A percentile compares a stretch with the other conserved stretches of the same genome.
These are phyloP conservation scores for Coelopa pilipes DNA, from an alignment of 2,888 invertebrate genomes.

Conservation along the genomic window DNA sequence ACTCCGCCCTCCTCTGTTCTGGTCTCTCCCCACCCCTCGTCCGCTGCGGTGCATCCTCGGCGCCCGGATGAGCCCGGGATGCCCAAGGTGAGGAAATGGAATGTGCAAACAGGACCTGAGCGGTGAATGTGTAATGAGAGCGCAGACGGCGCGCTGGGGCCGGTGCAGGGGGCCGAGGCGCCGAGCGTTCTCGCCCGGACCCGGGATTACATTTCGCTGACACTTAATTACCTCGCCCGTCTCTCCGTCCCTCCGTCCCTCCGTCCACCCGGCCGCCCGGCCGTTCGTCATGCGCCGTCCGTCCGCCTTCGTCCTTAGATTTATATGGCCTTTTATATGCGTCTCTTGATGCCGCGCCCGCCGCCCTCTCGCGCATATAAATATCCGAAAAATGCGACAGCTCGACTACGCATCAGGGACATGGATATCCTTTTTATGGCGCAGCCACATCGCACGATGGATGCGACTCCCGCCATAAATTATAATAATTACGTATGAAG, in stretches of 20 bases:
- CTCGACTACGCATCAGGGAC: conserved; percentile 37
- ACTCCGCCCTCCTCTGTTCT: no score
- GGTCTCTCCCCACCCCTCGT: neutral
- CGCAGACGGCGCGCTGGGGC: conserved; percentile 19
- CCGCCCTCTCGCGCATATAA: conserved; percentile 20
- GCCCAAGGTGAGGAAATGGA: conserved; percentile 50
- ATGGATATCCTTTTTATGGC: conserved; percentile 38
- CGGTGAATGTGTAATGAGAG: conserved; percentile 63
- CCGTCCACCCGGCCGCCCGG: neutral
- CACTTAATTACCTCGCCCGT: conserved; percentile 31
- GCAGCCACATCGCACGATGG: conserved; percentile 40
- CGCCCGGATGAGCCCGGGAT: conserved; percentile 35
- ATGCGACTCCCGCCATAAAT: conserved; percentile 47
- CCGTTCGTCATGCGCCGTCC: no score
- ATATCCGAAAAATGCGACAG: conserved; percentile 28
- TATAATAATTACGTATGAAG: conserved; percentile 48
- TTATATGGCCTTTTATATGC: conserved; percentile 34
- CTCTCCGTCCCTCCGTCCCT: neutral
- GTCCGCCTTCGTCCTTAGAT: conserved; percentile 23
- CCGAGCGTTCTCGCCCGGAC: neutral
- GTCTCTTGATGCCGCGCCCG: neutral
- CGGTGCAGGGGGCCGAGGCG: neutral
- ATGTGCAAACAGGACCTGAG: conserved; percentile 53
- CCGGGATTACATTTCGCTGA: conserved; percentile 27
- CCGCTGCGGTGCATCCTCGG: conserved; percentile 11